These are phyloP conservation scores for Geopemphigus sp. DNA, from an alignment of 1,140 invertebrate genomes.

Conservation along the genomic window DNA sequence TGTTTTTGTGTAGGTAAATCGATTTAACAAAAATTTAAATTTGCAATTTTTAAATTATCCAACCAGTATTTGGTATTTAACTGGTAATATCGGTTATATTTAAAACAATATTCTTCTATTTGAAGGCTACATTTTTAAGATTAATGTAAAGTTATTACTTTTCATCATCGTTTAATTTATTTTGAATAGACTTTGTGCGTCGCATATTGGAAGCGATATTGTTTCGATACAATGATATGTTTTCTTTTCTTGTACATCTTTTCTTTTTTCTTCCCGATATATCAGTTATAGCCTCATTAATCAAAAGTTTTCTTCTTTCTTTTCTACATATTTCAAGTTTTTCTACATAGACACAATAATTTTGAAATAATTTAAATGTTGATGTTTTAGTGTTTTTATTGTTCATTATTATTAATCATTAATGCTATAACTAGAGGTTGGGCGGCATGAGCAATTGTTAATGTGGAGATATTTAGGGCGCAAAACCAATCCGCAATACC, in stretches of 20 bases:
- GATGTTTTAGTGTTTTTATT: too few species aligned
- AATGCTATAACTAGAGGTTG: too few species aligned
- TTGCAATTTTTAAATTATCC: too few species aligned
- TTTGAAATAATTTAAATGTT: neutral
- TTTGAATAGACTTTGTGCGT: slow-evolving; percentile 43
- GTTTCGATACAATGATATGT: slow-evolving; percentile 50
- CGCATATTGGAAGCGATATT: slow-evolving; percentile 43
- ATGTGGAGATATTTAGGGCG: too few species aligned
- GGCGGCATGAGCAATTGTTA: too few species aligned
- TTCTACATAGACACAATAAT: slow-evolving; percentile 48
- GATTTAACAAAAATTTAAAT: too few species aligned
- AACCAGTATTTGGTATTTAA: too few species aligned
- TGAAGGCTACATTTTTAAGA: neutral
- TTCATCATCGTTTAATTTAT: slow-evolving; percentile 39
- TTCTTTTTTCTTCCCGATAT: slow-evolving; percentile 14
- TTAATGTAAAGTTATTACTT: slow-evolving; percentile 28
- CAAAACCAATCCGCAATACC: too few species aligned
- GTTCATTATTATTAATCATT: too few species aligned
- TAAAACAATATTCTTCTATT: too few species aligned
- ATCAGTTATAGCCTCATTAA: slow-evolving; percentile 26
- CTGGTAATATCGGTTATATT: too few species aligned
- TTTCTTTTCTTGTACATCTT: slow-evolving; percentile 24
- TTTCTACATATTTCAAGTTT: slow-evolving; percentile 52
- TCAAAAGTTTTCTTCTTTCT: slow-evolving; percentile 51
- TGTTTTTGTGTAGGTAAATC: too few species aligned